Evolutionary conservation across 2,888 invertebrate genomes (phyloP).

Genomic region (Lochmaea crataegi): DNA sequence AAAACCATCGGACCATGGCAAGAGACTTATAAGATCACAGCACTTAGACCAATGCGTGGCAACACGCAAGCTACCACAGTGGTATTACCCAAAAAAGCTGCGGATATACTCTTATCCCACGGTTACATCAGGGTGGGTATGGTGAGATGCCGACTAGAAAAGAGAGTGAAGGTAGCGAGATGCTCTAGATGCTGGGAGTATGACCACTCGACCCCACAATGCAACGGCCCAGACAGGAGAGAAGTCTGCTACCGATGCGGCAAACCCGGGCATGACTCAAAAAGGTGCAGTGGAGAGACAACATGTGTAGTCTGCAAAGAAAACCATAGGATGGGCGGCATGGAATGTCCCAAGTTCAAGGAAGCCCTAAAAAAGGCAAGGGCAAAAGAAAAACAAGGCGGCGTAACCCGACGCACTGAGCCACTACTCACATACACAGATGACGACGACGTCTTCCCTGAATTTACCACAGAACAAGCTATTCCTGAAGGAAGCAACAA

Average conservation of each 20-base stretch:
- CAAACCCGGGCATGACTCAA: slow-evolving; percentile 11
- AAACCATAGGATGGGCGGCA: slow-evolving; percentile 8
- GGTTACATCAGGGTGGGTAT: too few relatives aligned
- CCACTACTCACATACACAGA: neutral
- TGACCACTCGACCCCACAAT: too few relatives aligned
- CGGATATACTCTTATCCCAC: neutral
- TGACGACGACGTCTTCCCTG: neutral
- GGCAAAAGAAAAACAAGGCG: neutral
- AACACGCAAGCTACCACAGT: neutral
- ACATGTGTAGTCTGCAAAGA: neutral
- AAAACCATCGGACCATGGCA: neutral
- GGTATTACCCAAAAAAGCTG: neutral
- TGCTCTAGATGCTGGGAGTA: neutral
- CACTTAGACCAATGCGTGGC: neutral
- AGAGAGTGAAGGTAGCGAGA: neutral
- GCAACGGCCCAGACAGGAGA: too few relatives aligned
- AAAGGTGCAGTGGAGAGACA: neutral
- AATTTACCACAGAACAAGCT: neutral
- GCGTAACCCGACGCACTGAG: neutral
- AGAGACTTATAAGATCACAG: neutral
- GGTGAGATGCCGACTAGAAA: too few relatives aligned
- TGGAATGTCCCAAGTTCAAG: slow-evolving; percentile 17
- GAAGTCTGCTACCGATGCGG: too few relatives aligned
- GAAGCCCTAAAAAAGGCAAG: neutral
- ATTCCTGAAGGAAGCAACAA: neutral